phyloP scores from a whole-genome alignment of 2,113 vertebrate genomes.

The Pardalotus punctatus region DNA sequence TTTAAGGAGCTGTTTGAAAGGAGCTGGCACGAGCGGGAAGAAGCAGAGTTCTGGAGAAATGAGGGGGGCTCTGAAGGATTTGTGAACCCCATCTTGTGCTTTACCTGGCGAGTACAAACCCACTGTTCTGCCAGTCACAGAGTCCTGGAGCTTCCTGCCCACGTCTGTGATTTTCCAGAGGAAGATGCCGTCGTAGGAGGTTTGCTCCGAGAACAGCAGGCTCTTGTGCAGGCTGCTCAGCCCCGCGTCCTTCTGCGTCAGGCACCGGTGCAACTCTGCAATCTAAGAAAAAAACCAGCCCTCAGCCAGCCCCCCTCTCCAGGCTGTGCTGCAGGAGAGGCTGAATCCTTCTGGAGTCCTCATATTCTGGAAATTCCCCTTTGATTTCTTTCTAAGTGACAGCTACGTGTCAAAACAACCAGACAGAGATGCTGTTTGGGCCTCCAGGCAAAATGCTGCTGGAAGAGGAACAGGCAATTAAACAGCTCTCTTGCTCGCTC shows the following conservation, averaged over 20 bases:
- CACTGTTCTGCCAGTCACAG: constrained; percentile 71
- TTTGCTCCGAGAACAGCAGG: constrained; percentile 74
- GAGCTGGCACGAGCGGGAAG: background rate
- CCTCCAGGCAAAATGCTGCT: background rate
- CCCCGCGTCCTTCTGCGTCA: constrained; percentile 76
- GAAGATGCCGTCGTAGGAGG: constrained; percentile 81
- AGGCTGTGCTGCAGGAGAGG: background rate
- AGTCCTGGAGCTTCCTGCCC: constrained; percentile 76
- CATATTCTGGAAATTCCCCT: background rate
- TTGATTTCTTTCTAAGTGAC: background rate
- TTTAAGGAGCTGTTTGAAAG: background rate
- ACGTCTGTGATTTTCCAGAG: constrained; percentile 84
- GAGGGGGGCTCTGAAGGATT: background rate
- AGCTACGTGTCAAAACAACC: background rate
- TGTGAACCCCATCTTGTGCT: accelerated
- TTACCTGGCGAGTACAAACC: constrained; percentile 84
- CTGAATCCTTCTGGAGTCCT: background rate
- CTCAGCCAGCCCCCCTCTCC: background rate
- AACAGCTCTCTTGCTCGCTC: background rate
- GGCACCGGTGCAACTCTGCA: constrained; percentile 73
- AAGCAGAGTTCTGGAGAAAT: background rate
- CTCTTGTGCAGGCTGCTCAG: constrained; percentile 76
- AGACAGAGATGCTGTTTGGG: background rate
- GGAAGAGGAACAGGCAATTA: background rate
- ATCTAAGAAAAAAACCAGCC: constrained; percentile 42